Evolutionary conservation across 2,888 invertebrate species (phyloP).

Genomic region (Andrena trimmerana): DNA sequence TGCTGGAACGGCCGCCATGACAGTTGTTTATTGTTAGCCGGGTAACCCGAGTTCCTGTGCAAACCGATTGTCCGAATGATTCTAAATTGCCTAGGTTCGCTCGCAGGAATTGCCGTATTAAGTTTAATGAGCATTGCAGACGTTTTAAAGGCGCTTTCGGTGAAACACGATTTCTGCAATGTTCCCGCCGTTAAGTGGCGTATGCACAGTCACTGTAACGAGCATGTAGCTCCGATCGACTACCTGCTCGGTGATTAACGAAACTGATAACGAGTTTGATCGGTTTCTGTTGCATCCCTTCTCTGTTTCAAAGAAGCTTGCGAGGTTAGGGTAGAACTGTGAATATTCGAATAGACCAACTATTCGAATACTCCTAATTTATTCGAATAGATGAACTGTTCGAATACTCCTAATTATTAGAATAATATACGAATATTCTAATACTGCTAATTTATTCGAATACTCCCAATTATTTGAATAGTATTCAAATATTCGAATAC

Average conservation of each 20-base stretch:
- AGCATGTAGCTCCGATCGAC: background rate
- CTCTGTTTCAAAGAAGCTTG: no score
- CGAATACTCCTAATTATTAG: no score
- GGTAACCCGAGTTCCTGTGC: slow-evolving; percentile 45
- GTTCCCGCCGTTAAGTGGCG: background rate
- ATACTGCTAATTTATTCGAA: no score
- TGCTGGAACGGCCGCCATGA: slow-evolving; percentile 52
- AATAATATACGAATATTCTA: no score
- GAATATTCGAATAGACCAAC: no score
- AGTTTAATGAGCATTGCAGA: slow-evolving; percentile 29
- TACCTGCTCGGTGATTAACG: background rate
- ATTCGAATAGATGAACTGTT: no score
- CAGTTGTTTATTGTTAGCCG: slow-evolving; percentile 61
- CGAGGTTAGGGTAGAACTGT: no score
- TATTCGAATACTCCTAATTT: no score
- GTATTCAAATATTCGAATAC: no score
- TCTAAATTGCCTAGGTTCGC: slow-evolving; percentile 38
- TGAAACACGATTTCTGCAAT: slow-evolving; percentile 1
- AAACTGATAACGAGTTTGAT: no score
- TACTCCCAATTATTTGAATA: no score
- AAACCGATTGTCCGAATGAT: slow-evolving; percentile 54
- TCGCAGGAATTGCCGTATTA: slow-evolving; percentile 44
- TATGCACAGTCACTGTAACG: background rate
- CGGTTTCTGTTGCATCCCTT: no score
- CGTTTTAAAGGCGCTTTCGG: slow-evolving; percentile 11